These are phyloP conservation scores for Speoplatyrhinus poulsoni DNA, from an alignment of 2,113 vertebrate species.

Conservation along the genomic window DNA sequence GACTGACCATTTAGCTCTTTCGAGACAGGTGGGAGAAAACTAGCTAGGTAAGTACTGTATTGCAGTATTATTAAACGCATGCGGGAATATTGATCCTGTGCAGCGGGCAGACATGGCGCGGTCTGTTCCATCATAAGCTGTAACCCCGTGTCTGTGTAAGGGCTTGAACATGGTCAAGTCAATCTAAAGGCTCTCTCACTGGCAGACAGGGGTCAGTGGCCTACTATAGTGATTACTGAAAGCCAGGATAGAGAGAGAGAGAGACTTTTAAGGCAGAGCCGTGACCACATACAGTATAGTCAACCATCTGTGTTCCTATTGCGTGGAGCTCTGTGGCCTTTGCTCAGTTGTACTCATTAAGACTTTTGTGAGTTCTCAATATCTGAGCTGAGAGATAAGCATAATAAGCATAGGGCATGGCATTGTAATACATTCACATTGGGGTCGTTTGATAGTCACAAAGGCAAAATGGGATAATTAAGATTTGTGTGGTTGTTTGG, in stretches of 20 bases:
- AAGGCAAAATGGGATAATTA: too few species aligned
- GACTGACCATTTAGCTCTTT: neutral
- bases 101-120: neutral
- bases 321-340: neutral
- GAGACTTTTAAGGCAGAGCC: neutral
- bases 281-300: neutral
- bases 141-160: neutral
- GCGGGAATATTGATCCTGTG: neutral
- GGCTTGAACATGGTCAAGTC: slow-evolving; percentile 1
- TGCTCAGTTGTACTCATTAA: neutral
- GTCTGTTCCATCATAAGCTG: slow-evolving; percentile 5
- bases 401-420: neutral
- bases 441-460: too few species aligned
- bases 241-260: neutral
- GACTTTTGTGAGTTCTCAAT: neutral
- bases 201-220: slow-evolving; percentile 4
- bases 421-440: neutral
- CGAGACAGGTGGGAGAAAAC: neutral
- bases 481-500: too few species aligned
- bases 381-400: neutral
- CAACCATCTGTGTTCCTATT: neutral
- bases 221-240: slow-evolving; percentile 9
- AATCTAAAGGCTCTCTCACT: slow-evolving; percentile 1
- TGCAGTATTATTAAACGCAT: too few species aligned
- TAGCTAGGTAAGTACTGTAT: neutral